Conservation (phyloP, 2,888 invertebrate species). For the Fragum whitleyi region DNA sequence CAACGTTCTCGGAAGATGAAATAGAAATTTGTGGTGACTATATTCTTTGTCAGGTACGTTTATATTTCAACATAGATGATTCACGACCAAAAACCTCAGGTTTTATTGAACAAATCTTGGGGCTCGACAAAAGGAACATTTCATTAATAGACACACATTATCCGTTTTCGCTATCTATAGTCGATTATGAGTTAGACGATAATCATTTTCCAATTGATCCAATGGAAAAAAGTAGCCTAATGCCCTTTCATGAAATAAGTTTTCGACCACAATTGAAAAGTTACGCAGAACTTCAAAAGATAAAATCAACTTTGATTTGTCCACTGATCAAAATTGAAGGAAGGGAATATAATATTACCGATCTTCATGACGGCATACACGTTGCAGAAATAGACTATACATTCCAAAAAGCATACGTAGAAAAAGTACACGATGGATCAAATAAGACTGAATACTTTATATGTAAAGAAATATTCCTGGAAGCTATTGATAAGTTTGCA, state of each 20-base stretch:
- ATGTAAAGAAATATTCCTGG: background rate
- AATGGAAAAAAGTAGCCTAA: no score
- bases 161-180: background rate
- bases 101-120: background rate
- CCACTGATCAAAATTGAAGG: background rate
- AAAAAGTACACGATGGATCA: background rate
- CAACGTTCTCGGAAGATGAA: no score
- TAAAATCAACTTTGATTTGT: background rate
- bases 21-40: no score
- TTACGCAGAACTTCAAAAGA: background rate
- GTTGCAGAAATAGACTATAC: background rate
- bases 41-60: background rate
- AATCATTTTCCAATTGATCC: no score
- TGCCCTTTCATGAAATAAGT: no score
- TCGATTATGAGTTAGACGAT: background rate
- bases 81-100: background rate
- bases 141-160: background rate
- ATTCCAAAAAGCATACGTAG: background rate
- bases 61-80: background rate
- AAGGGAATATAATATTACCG: background rate
- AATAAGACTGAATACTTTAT: background rate
- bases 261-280: no score
- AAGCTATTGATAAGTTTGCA: background rate
- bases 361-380: background rate
- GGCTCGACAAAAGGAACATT: background rate